phyloP scores from a whole-genome alignment of 2,797 vertebrate genomes.

The Pitangus sulphuratus region DNA sequence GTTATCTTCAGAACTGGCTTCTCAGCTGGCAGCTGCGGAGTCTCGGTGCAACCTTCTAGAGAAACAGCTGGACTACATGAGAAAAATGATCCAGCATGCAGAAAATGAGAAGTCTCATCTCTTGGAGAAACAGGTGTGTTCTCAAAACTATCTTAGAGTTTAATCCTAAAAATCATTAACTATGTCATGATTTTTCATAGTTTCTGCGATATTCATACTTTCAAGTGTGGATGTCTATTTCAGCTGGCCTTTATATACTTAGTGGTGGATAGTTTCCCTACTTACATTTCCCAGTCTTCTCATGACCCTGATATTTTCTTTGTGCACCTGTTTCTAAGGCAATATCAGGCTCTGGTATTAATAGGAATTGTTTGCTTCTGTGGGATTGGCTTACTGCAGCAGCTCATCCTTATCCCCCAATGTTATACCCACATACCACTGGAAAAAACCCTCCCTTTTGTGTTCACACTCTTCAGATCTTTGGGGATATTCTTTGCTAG shows the following conservation, averaged over 20 bases:
- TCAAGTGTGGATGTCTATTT: neutral
- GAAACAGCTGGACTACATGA: constrained; percentile 91
- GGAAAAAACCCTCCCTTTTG: neutral
- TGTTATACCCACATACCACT: neutral
- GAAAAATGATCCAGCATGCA: constrained; percentile 85
- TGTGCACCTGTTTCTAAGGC: neutral
- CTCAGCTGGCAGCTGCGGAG: constrained; percentile 87
- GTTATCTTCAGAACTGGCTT: constrained; percentile 81
- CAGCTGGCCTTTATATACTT: neutral
- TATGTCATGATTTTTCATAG: neutral
- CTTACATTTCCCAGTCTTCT: neutral
- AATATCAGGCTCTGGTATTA: neutral
- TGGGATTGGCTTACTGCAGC: neutral
- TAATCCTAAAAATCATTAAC: neutral
- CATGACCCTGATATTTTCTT: neutral
- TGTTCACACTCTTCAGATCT: neutral
- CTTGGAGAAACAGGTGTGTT: constrained; percentile 85
- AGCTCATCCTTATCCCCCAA: neutral
- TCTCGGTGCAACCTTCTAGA: constrained; percentile 88
- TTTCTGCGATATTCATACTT: neutral
- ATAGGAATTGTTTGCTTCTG: neutral
- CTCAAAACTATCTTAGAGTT: neutral
- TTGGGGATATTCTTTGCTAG: neutral
- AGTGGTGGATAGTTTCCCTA: neutral
- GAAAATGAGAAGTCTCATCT: constrained; percentile 84